A percentile compares a stretch with the other conserved stretches of the same genome.
phyloP scores from a whole-genome alignment of 37 sponge, comb jelly and placozoan species.

The Mnemiopsis leidyi region DNA sequence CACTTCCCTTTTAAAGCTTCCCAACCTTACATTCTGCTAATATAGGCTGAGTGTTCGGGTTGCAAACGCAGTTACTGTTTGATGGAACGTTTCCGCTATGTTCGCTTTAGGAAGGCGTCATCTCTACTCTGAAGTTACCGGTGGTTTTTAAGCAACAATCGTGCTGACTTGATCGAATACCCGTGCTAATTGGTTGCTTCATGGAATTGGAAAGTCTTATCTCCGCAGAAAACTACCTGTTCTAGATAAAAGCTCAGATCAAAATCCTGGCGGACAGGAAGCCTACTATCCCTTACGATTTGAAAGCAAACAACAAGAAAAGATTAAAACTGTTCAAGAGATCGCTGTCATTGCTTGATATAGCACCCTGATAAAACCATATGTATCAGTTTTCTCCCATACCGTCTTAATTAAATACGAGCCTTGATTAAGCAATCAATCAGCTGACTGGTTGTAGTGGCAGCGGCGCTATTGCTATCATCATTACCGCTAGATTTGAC shows the following conservation, averaged over 20 bases:
- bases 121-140: too few species aligned
- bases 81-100: neutral
- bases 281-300: too few species aligned
- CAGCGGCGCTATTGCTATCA: neutral
- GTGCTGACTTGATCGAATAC: neutral
- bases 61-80: neutral
- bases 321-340: neutral
- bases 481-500: neutral
- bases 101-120: neutral
- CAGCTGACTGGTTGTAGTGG: conserved; percentile 4
- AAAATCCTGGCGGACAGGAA: neutral
- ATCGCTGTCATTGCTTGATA: conserved; percentile 15
- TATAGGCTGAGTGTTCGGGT: neutral
- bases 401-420: conserved; percentile 61
- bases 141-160: neutral
- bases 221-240: neutral
- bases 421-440: conserved; percentile 65
- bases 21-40: neutral
- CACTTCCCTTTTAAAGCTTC: conserved; percentile 1
- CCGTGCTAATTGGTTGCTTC: neutral
- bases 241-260: neutral
- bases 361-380: conserved; percentile 16
- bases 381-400: conserved; percentile 60
- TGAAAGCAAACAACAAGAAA: neutral
- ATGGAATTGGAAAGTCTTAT: too few species aligned